These are phyloP conservation scores for Gerris buenoi DNA, from an alignment of 1,140 invertebrate species.

Conservation along the genomic window DNA sequence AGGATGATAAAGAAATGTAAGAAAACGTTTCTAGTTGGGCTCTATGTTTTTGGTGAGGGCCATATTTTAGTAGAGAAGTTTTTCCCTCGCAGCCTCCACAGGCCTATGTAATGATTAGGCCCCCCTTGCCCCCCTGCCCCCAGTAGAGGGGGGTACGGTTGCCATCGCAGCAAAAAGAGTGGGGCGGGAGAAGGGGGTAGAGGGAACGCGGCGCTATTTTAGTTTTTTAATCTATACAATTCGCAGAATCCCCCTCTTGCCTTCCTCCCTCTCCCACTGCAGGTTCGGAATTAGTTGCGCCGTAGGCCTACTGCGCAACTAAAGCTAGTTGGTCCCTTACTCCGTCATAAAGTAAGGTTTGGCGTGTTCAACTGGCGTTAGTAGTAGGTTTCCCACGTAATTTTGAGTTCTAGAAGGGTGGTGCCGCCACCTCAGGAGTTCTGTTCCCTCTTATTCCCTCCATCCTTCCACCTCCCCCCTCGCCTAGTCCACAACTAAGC, in stretches of 20 bases:
- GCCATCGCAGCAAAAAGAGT: neutral
- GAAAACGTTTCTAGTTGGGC: too few species aligned
- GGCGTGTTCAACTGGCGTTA: neutral
- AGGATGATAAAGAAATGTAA: too few species aligned
- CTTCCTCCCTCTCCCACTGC: neutral
- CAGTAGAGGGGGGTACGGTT: neutral
- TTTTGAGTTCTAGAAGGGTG: neutral
- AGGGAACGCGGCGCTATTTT: neutral
- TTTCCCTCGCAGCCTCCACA: neutral
- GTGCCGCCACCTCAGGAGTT: neutral
- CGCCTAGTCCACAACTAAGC: too few species aligned
- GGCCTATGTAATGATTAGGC: slow-evolving; percentile 5
- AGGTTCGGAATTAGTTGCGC: neutral
- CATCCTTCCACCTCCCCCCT: too few species aligned
- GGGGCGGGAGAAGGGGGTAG: neutral
- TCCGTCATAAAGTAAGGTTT: neutral
- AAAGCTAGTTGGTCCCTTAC: neutral
- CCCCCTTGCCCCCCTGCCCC: neutral
- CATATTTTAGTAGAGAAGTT: neutral
- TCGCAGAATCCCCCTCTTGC: neutral
- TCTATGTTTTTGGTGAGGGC: neutral
- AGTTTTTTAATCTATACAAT: slow-evolving; percentile 7
- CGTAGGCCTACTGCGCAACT: neutral
- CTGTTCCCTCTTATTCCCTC: too few species aligned
- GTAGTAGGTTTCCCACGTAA: neutral